Percentiles rank a stretch among this genome's conserved stretches.
Conservation (phyloP, 2,797 vertebrate genomes). For the Eremophila alpestris region DNA sequence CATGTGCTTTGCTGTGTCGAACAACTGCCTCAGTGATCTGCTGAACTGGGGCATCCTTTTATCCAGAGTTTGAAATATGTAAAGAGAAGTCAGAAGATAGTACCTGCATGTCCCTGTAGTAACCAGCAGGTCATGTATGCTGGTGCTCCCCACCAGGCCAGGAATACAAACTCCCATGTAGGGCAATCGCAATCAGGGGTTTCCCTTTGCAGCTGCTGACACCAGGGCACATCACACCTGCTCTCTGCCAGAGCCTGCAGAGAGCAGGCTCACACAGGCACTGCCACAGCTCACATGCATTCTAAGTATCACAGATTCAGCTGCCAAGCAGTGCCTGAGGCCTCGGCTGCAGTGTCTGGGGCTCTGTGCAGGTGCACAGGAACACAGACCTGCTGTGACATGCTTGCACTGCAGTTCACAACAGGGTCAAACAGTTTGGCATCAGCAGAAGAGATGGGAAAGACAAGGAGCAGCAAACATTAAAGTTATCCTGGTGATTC, state of each 20-base stretch:
- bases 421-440: background rate
- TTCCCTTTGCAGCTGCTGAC: background rate
- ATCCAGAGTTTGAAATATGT: background rate
- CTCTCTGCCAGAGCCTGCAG: background rate
- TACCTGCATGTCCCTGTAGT: background rate
- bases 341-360: background rate
- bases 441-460: background rate
- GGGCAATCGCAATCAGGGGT: rapidly evolving
- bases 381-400: background rate
- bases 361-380: background rate
- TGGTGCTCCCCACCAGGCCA: background rate
- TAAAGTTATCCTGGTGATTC: background rate
- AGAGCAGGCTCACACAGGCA: background rate
- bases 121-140: background rate
- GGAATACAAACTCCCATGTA: background rate
- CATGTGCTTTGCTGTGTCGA: background rate
- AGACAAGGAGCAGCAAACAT: background rate
- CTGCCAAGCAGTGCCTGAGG: background rate
- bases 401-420: background rate
- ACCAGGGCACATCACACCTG: background rate
- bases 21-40: background rate
- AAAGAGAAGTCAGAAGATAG: background rate
- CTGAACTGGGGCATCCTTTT: background rate
- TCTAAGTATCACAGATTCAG: rapidly evolving
- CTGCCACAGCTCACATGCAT: rapidly evolving